Evolutionary conservation across 2,113 vertebrate genomes (phyloP).

Genomic region (Chionodraco myersi): DNA sequence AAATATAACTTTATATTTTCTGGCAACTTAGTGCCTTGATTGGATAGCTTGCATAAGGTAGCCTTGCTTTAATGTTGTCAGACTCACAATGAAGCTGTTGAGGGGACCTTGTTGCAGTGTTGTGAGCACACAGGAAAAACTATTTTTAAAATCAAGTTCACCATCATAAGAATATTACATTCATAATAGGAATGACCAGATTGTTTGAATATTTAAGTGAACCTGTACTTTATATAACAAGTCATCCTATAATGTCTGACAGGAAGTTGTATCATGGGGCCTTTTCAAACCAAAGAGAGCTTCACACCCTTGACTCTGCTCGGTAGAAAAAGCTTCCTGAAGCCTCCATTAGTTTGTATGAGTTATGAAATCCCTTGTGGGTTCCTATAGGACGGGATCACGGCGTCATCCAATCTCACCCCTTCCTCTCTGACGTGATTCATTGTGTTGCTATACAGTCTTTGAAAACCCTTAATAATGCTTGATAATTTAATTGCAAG

Average conservation of each 20-base stretch:
- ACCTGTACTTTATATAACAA: not conserved
- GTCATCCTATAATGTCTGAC: not conserved
- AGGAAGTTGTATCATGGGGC: constrained; percentile 4
- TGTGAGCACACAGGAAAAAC: too few relatives aligned
- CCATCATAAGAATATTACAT: too few relatives aligned
- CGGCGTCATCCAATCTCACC: constrained; percentile 8
- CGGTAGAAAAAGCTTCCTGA: not conserved
- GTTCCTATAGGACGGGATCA: not conserved
- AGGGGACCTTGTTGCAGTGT: not conserved
- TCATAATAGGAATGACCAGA: not conserved
- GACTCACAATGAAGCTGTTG: not conserved
- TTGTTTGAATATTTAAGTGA: not conserved
- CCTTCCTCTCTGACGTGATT: not conserved
- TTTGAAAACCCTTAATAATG: not conserved
- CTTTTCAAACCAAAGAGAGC: constrained; percentile 1
- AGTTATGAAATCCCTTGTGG: constrained; percentile 31
- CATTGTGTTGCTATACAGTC: not conserved
- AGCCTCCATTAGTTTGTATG: constrained; percentile 3
- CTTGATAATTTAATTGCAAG: not conserved
- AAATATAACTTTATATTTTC: too few relatives aligned
- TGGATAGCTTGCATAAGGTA: too few relatives aligned
- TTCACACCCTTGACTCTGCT: constrained; percentile 2
- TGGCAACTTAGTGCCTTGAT: too few relatives aligned
- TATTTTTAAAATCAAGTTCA: too few relatives aligned
- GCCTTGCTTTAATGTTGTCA: not conserved